Base-by-base conservation (phyloP, 2,888 invertebrate genomes). In the Mythimna vitellina region DNA sequence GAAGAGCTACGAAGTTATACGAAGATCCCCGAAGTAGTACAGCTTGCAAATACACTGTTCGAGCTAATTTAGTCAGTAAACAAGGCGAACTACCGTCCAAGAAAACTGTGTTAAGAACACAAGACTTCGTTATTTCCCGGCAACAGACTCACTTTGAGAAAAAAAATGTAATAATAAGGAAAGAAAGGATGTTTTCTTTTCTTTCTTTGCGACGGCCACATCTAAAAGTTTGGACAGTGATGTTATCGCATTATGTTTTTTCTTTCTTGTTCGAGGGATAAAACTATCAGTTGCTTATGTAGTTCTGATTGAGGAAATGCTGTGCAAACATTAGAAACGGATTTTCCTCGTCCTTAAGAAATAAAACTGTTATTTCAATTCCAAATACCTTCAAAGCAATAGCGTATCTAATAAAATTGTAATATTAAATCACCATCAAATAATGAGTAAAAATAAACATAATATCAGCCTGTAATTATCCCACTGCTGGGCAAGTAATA, bases 61-160 rank as follows among this genome's bases (percentile, higher is more conserved):
- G 58, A 82, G 68, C 74, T 79, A 80, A 83, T 81, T 83, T 75
- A 78, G 65, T 79, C 66, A 49, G 65, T 78, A 68, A 81, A 70
- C 70, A 82, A 74, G 46, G 70, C 73, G 66, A 80, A 83, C 73
- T 61, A 69, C 56, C 54, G 38, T 53, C 76, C 64, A 73, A 77
- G 57, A 46, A 65, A 80, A 81, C 80, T 80, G 68, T 80, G 70
- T 77, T 80, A 80, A 72, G 62, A 72, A 76, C 78, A 69, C 66
- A 63, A 75, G 66, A 73, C 69, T 77, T 73, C 68, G 68, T 73
- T 77, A 82, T 73, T 74, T 63, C 65, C 65, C 63, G 78, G 70
- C 80, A 76, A 77, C 62, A 68, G 76, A 70, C 74, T 80, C 66
- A 70, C 77, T 82, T 70, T 75, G 70, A 65, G 82, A 82, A 80